phyloP scores from a whole-genome alignment of 2,888 invertebrate genomes.

The Pollenia griseotomentosa region DNA sequence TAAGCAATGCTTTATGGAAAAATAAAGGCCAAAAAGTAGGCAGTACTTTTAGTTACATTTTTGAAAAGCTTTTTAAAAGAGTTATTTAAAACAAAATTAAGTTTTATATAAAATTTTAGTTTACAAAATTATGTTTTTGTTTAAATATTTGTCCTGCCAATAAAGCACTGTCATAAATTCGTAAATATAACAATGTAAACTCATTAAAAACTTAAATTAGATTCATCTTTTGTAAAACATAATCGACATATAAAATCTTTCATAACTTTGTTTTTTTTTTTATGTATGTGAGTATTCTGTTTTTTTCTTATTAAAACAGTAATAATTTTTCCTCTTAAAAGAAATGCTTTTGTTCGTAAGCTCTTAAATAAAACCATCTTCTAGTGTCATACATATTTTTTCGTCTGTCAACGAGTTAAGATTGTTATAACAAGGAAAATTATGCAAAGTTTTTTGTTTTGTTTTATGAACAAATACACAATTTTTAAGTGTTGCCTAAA shows the following conservation, averaged over 20 bases:
- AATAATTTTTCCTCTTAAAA: neutral
- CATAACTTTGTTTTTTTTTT: neutral
- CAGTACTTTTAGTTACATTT: neutral
- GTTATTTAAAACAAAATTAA: too few species aligned
- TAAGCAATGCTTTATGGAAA: too few species aligned
- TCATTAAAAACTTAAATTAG: conserved; percentile 42
- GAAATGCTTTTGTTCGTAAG: neutral
- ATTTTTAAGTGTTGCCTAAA: conserved; percentile 44
- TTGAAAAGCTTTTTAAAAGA: neutral
- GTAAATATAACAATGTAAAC: conserved; percentile 8
- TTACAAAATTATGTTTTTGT: neutral
- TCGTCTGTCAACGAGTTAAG: conserved; percentile 26
- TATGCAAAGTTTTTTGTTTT: conserved; percentile 25
- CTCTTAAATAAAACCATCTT: neutral
- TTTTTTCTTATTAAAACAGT: conserved; percentile 6
- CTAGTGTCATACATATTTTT: conserved; percentile 5
- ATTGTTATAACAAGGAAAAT: conserved; percentile 28
- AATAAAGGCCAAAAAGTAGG: neutral
- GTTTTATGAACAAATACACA: neutral
- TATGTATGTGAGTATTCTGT: conserved; percentile 13
- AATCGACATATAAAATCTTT: conserved; percentile 3
- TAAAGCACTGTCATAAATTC: neutral
- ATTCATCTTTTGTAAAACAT: conserved; percentile 22
- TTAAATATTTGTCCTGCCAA: neutral
- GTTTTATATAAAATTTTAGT: neutral